Evolutionary conservation across 2,797 vertebrate species (phyloP).

Genomic region (Lagocephalus sceleratus): DNA sequence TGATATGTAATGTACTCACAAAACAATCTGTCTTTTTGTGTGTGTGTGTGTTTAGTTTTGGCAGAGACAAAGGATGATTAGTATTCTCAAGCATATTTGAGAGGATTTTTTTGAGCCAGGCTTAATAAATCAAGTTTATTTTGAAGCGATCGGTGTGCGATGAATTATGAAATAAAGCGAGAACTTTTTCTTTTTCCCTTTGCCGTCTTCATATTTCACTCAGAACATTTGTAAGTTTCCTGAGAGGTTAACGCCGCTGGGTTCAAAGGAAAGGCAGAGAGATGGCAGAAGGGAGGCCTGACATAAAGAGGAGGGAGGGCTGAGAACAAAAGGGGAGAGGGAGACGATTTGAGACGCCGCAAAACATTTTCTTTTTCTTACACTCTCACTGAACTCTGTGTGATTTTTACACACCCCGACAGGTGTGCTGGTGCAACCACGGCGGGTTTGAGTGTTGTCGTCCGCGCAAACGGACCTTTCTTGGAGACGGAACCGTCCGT

Average conservation of each 20-base stretch:
- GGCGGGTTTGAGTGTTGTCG: conserved; percentile 27
- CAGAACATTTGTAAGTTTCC: conserved; percentile 60
- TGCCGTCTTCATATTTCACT: conserved; percentile 60
- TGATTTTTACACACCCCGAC: background rate
- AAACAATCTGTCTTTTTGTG: conserved; percentile 33
- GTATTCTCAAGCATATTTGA: conserved; percentile 46
- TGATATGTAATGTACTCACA: conserved; percentile 63
- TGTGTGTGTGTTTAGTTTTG: conserved; percentile 31
- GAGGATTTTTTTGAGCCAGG: conserved; percentile 36
- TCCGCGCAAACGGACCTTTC: conserved; percentile 37
- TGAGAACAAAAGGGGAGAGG: conserved; percentile 43
- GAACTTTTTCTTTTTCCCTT: conserved; percentile 10
- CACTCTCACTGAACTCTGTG: conserved; percentile 39
- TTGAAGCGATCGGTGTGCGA: conserved; percentile 45
- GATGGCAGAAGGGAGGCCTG: background rate
- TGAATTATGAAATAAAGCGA: conserved; percentile 67
- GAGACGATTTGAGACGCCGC: conserved; percentile 55
- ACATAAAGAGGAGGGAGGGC: conserved; percentile 21
- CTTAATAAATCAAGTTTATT: conserved; percentile 57
- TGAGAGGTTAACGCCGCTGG: conserved; percentile 60
- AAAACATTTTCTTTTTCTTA: conserved; percentile 35
- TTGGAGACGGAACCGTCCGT: conserved; percentile 50
- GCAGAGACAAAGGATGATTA: conserved; percentile 52
- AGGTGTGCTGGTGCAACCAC: background rate
- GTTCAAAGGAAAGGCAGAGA: conserved; percentile 57